These are phyloP conservation scores for Gadus macrocephalus DNA, from an alignment of 2,113 vertebrate species.

Conservation along the genomic window DNA sequence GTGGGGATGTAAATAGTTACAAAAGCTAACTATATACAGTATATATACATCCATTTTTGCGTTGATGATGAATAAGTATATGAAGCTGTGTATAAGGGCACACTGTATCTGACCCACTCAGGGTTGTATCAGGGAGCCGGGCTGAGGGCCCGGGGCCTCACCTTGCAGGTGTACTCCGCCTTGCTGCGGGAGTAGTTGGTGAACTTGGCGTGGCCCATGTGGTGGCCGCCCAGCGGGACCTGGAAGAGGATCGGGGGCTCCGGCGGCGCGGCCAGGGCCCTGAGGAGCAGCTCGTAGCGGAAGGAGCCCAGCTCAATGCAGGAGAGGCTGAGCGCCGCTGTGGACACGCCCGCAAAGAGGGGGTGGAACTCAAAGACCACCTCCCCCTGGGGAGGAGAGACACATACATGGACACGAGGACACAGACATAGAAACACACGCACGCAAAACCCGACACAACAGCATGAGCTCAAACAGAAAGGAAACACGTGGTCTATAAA, in stretches of 20 bases:
- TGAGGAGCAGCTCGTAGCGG: constrained; percentile 77
- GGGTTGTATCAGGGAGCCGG: background rate
- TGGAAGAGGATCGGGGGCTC: constrained; percentile 78
- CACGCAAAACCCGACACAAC: too few relatives aligned
- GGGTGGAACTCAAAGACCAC: constrained; percentile 83
- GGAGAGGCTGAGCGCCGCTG: constrained; percentile 65
- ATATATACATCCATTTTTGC: too few relatives aligned
- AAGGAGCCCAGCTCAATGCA: constrained; percentile 76
- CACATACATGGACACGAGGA: background rate
- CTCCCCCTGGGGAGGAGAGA: constrained; percentile 53
- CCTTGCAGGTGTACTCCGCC: constrained; percentile 78
- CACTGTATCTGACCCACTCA: background rate
- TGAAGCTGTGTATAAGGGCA: too few relatives aligned
- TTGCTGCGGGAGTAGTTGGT: constrained; percentile 74
- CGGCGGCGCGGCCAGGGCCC: constrained; percentile 59
- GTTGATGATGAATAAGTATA: too few relatives aligned
- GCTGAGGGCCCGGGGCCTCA: constrained; percentile 29
- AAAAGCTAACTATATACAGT: too few relatives aligned
- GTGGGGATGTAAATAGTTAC: too few relatives aligned
- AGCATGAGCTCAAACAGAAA: too few relatives aligned
- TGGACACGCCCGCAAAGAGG: constrained; percentile 67
- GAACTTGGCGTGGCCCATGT: constrained; percentile 72
- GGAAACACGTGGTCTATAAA: background rate
- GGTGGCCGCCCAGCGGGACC: constrained; percentile 72
- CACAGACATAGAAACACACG: too few relatives aligned